Base-by-base conservation (phyloP, 1,140 invertebrate genomes). In the Drosophila ironensis region DNA sequence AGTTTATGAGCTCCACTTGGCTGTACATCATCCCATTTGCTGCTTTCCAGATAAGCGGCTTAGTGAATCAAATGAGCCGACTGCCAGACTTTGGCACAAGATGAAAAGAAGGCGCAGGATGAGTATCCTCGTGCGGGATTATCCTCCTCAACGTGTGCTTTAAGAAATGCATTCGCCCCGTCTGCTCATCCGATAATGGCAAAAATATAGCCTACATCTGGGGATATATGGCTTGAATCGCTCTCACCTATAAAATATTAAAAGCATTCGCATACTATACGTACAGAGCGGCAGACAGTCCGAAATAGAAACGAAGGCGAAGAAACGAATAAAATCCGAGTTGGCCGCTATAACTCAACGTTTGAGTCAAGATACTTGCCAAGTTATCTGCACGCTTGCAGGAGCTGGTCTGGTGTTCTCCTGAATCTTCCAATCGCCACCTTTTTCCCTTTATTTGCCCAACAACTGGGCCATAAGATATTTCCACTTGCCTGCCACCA, bases 201-300 rank as follows among this genome's bases (percentile, higher is more conserved):
- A 57, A 59, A 69, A 70, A 70, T 70, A 57, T 69, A 17, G 51
- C 66, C 66, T 59, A 69, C 66, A 27, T 47, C 38, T 30, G 12
- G 64, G 41, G 17, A 61, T 61, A 63, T 61, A 61, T 63, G 28
- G 24, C 12, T 2, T 22, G 25, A 30, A 19, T 7, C 11, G 50
- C 25, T 45, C 37, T 28, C 44, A 70, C 66, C 66, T 63, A 48
- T 63, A 61, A 63, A 63, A 63, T 63, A 63, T 63, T 63, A 63
- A 63, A 63, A 47, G 59, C 59, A 63, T 57, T 69, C 44, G 24
- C 30, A 69, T 41, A 68, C 20, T 14, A 54, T 40, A 52, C 22
- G 11, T 35, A 20, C 17, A 25, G 14, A 19, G 9, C 30, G 4
- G 4, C 6, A 12, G 30, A 35, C 30, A 16, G 14, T 12, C 11